phyloP scores from a whole-genome alignment of 2,888 invertebrate genomes.

The Mesorhabditis sp. region DNA sequence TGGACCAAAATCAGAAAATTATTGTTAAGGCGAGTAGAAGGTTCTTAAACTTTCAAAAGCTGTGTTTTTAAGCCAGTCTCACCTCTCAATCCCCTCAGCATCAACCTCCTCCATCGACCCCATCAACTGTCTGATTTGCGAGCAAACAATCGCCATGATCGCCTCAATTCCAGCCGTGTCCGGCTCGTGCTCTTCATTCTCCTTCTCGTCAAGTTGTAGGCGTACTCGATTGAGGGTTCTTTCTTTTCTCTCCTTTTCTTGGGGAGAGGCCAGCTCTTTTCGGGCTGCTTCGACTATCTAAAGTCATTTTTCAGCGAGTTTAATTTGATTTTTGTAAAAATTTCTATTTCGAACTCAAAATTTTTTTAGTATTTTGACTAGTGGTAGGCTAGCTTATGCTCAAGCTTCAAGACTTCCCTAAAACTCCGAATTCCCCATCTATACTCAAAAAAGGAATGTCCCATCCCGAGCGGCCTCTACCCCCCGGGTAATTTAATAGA shows the following conservation, averaged over 20 bases:
- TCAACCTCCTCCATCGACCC: not conserved
- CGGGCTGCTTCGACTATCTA: conserved; percentile 4
- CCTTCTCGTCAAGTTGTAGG: not conserved
- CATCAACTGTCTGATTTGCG: not conserved
- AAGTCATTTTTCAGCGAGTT: not conserved
- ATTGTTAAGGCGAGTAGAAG: too few species aligned
- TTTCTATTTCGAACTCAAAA: too few species aligned
- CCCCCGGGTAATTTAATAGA: too few species aligned
- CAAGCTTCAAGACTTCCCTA: too few species aligned
- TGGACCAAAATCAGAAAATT: too few species aligned
- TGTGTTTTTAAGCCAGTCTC: not conserved
- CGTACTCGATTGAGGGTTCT: not conserved
- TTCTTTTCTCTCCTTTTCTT: conserved; percentile 3
- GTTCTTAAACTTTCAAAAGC: too few species aligned
- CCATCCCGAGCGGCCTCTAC: too few species aligned
- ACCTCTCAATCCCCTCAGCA: not conserved
- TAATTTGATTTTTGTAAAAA: too few species aligned
- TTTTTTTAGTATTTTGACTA: too few species aligned
- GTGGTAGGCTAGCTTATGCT: too few species aligned
- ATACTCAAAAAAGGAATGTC: too few species aligned
- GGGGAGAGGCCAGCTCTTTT: not conserved
- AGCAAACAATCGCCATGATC: not conserved
- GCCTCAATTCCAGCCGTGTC: not conserved
- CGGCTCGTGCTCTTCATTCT: not conserved
- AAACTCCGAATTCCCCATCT: too few species aligned